Conservation (phyloP, 1,140 invertebrate species). For the Aporrectodea caliginosa region DNA sequence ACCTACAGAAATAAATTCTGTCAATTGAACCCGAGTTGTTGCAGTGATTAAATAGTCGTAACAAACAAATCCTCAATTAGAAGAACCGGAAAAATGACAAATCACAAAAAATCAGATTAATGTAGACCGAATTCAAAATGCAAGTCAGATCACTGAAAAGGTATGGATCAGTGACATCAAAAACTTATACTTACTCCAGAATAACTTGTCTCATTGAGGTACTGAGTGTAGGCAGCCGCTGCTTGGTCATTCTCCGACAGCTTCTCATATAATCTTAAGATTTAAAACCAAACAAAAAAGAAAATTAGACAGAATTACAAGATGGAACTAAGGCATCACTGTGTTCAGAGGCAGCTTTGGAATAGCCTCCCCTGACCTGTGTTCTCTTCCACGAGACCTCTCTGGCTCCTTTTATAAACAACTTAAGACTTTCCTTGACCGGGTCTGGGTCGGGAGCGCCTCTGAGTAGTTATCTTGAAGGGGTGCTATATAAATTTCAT, state of each 20-base stretch:
- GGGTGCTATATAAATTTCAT: too few relatives aligned
- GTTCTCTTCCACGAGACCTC: background rate
- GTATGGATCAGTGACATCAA: too few relatives aligned
- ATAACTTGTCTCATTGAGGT: conserved; percentile 70
- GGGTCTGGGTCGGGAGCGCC: too few relatives aligned
- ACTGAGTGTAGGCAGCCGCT: conserved; percentile 83
- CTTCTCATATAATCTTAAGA: conserved; percentile 76
- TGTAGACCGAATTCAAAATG: too few relatives aligned
- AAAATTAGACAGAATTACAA: background rate
- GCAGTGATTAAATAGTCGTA: background rate
- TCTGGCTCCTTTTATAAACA: background rate
- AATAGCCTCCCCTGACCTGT: too few relatives aligned
- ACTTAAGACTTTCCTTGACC: too few relatives aligned
- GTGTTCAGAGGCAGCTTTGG: too few relatives aligned
- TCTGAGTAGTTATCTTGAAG: too few relatives aligned
- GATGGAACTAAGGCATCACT: too few relatives aligned
- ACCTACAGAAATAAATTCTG: conserved; percentile 12
- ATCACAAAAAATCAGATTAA: background rate
- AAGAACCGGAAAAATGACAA: background rate
- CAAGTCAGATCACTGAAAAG: too few relatives aligned
- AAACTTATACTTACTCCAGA: background rate
- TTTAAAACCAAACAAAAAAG: conserved; percentile 25
- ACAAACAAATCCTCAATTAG: background rate
- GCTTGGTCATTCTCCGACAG: conserved; percentile 79
- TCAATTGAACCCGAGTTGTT: background rate